Evolutionary conservation across 2,797 vertebrate genomes (phyloP).

Genomic region (Dermochelys coriacea): DNA sequence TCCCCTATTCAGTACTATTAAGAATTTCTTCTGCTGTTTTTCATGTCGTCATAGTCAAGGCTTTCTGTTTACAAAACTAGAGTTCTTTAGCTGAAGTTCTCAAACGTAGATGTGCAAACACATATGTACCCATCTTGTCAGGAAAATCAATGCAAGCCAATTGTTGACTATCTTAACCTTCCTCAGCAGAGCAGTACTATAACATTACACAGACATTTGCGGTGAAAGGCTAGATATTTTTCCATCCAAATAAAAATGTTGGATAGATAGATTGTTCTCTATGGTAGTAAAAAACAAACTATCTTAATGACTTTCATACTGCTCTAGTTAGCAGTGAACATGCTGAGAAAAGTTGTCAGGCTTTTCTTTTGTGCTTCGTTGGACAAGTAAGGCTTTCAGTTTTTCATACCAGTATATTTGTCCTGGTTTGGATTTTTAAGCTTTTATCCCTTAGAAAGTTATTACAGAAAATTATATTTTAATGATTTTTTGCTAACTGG

Average conservation of each 20-base stretch:
- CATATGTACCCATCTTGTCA: background rate
- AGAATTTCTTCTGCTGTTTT: accelerated
- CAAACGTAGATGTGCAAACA: conserved; percentile 9
- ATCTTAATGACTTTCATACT: background rate
- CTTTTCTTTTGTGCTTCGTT: background rate
- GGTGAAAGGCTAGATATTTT: background rate
- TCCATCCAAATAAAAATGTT: background rate
- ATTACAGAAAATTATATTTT: background rate
- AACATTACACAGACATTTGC: background rate
- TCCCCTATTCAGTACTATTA: background rate
- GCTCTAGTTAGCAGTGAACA: background rate
- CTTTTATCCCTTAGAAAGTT: background rate
- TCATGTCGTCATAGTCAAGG: background rate
- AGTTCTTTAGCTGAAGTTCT: conserved; percentile 1
- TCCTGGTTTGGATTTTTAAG: background rate
- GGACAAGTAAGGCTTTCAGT: background rate
- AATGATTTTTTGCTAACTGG: background rate
- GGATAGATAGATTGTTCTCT: background rate
- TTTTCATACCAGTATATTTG: background rate
- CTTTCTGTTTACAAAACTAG: background rate
- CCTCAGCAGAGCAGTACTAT: background rate
- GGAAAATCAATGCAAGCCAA: conserved; percentile 2
- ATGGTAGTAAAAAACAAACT: background rate
- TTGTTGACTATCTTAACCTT: background rate
- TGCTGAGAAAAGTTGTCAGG: accelerated